These are phyloP conservation scores for Lithophane semibrunnea DNA, from an alignment of 2,888 invertebrate species.

Conservation along the genomic window DNA sequence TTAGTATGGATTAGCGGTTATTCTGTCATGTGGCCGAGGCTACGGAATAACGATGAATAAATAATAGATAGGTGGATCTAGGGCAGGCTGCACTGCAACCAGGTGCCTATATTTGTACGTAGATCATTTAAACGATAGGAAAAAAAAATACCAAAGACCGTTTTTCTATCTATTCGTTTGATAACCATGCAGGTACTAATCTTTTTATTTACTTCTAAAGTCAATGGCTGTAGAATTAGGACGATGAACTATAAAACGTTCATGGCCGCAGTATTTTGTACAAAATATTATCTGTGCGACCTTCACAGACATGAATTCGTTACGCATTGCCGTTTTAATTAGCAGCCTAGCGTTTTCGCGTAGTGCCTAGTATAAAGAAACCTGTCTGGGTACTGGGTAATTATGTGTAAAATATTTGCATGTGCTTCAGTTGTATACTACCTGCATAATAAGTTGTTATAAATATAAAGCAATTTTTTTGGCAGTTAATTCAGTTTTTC, in stretches of 20 bases:
- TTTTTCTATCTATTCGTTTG: not conserved
- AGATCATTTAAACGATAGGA: no score
- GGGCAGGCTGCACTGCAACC: not conserved
- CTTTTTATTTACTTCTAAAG: constrained; percentile 17
- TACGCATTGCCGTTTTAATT: constrained; percentile 37
- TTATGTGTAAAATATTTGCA: not conserved
- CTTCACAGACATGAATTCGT: constrained; percentile 20
- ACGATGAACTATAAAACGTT: constrained; percentile 43
- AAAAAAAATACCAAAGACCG: not conserved
- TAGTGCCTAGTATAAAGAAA: not conserved
- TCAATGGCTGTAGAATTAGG: constrained; percentile 33
- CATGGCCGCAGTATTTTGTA: constrained; percentile 42
- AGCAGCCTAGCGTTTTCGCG: not conserved
- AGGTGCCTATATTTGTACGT: not conserved
- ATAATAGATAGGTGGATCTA: not conserved
- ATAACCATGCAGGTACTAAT: not conserved
- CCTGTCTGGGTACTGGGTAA: not conserved
- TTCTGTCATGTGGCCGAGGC: not conserved
- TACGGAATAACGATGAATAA: not conserved
- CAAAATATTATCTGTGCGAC: constrained; percentile 20
- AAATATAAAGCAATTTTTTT: not conserved
- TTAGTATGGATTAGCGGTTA: not conserved
- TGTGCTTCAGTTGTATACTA: not conserved
- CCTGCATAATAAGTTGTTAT: not conserved
- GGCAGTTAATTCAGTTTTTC: not conserved